phyloP scores from a whole-genome alignment of 2,888 invertebrate species.

The Trimorus sp. region DNA sequence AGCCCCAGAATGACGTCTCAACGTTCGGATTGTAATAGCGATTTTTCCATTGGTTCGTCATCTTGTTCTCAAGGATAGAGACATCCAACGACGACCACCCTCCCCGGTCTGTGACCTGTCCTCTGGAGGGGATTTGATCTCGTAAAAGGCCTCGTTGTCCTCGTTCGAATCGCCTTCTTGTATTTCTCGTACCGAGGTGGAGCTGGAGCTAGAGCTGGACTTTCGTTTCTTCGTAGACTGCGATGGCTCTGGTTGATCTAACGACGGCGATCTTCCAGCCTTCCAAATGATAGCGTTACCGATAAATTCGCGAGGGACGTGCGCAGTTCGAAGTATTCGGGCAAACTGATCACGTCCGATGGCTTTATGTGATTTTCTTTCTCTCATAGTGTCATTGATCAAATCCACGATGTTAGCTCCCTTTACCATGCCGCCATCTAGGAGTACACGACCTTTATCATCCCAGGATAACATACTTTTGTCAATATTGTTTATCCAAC shows the following conservation, averaged over 20 bases:
- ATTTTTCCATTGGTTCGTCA: no score
- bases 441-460: constrained; percentile 4
- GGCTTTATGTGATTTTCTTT: constrained; percentile 10
- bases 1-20: background rate
- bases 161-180: no score
- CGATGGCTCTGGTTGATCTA: background rate
- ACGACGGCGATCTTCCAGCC: background rate
- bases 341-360: constrained; percentile 26
- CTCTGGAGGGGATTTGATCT: no score
- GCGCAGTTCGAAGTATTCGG: background rate
- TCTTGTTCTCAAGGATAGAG: no score
- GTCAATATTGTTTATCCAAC: background rate
- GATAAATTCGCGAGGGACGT: constrained; percentile 17
- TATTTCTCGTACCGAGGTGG: background rate
- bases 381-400: constrained; percentile 39
- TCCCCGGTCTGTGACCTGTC: no score
- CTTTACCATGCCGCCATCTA: background rate
- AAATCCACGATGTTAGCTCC: constrained; percentile 39
- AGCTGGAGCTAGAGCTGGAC: background rate
- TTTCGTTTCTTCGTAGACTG: no score
- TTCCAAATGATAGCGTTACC: constrained; percentile 7
- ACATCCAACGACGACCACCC: no score
- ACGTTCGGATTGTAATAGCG: no score
- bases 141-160: no score
- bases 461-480: constrained; percentile 3